A percentile compares a stretch with the other conserved stretches of the same genome.
These are phyloP conservation scores for Idaea dimidiata DNA, from an alignment of 2,888 invertebrate species.

Conservation along the genomic window DNA sequence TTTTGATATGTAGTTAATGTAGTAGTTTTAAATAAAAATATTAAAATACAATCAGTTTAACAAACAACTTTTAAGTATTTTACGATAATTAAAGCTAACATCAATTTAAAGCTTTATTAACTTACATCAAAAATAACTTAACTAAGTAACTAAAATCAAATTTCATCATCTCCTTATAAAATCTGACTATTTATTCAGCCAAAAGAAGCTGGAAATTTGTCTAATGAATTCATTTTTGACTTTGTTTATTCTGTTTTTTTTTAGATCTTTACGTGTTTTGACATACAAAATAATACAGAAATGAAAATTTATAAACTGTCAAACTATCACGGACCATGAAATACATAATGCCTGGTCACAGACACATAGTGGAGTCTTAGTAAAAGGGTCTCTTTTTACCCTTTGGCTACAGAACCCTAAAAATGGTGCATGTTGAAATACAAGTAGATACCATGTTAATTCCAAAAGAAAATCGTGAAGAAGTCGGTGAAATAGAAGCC, in stretches of 20 bases:
- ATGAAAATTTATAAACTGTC: no score
- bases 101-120: constrained; percentile 79
- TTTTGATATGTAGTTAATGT: constrained; percentile 8
- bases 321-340: no score
- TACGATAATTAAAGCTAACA: constrained; percentile 77
- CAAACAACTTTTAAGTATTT: constrained; percentile 45
- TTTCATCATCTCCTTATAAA: constrained; percentile 3
- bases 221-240: neutral
- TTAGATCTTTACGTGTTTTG: neutral
- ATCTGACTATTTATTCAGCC: neutral
- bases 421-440: no score
- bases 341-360: no score
- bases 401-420: no score
- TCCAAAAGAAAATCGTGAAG: neutral
- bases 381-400: no score
- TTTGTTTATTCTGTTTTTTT: neutral
- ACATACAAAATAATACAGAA: no score
- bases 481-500: neutral
- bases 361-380: no score
- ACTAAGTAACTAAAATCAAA: constrained; percentile 12
- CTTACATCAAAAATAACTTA: constrained; percentile 46
- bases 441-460: no score
- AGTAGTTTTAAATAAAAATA: constrained; percentile 26
- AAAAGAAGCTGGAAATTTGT: constrained; percentile 1
- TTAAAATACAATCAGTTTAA: constrained; percentile 23